Evolutionary conservation across 2,888 invertebrate species (phyloP).

Genomic region (Tetropium fuscum): DNA sequence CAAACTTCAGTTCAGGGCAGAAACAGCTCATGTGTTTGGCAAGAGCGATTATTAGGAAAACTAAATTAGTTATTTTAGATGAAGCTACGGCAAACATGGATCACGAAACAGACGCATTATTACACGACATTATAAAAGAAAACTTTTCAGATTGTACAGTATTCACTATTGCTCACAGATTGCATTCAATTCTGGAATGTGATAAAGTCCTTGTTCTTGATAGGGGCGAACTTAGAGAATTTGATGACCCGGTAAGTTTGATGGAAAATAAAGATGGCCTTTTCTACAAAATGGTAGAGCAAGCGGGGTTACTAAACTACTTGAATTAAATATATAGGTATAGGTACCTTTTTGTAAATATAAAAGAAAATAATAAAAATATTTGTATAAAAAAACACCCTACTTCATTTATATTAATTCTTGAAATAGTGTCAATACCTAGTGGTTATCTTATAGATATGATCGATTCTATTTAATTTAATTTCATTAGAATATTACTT

Average conservation of each 20-base stretch:
- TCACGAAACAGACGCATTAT: conserved; percentile 49
- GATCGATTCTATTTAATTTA: too few relatives aligned
- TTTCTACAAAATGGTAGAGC: neutral
- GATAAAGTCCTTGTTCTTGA: conserved; percentile 64
- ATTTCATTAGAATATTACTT: too few relatives aligned
- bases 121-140: conserved; percentile 68
- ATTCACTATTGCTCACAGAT: conserved; percentile 64
- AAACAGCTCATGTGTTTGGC: conserved; percentile 70
- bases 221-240: conserved; percentile 47
- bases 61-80: conserved; percentile 68
- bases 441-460: too few relatives aligned
- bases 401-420: too few relatives aligned
- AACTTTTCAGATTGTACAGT: conserved; percentile 69
- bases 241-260: conserved; percentile 37
- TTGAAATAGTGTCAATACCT: too few relatives aligned
- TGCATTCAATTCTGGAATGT: conserved; percentile 68
- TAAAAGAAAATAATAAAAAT: too few relatives aligned
- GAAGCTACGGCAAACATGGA: conserved; percentile 71
- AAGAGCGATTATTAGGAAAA: conserved; percentile 66
- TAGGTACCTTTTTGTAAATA: conserved; percentile 28
- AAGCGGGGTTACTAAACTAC: neutral
- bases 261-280: neutral
- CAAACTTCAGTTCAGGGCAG: neutral
- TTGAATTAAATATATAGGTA: neutral
- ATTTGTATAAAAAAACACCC: too few relatives aligned